phyloP scores from a whole-genome alignment of 2,888 invertebrate genomes.

The Graphium colonna region DNA sequence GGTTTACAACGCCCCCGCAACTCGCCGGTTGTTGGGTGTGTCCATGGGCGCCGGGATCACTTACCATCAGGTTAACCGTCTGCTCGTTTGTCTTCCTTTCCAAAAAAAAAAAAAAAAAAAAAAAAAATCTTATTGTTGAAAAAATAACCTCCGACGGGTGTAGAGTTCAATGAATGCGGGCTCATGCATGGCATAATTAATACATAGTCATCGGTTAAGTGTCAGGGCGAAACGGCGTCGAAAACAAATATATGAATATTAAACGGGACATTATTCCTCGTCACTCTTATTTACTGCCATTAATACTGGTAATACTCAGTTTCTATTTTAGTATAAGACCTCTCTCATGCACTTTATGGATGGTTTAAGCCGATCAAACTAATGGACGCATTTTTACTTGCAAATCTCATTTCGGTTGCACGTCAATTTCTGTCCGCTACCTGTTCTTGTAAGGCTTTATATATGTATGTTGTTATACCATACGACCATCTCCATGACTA shows the following conservation, averaged over 20 bases:
- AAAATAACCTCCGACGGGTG: constrained; percentile 25
- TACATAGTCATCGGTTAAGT: constrained; percentile 59
- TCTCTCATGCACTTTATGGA: constrained; percentile 9
- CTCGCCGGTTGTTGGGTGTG: too few relatives aligned
- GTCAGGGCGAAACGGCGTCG: constrained; percentile 53
- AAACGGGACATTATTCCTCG: constrained; percentile 53
- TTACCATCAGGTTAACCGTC: too few relatives aligned
- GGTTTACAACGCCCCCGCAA: neutral
- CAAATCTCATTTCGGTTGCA: neutral
- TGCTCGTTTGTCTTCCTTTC: too few relatives aligned
- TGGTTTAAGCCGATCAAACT: neutral
- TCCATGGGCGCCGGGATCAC: too few relatives aligned
- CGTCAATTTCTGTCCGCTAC: neutral
- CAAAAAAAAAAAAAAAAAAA: too few relatives aligned
- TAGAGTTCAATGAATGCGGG: constrained; percentile 50
- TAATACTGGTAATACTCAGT: constrained; percentile 32
- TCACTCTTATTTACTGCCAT: constrained; percentile 41
- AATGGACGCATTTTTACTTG: neutral
- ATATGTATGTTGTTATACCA: neutral
- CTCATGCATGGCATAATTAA: constrained; percentile 62
- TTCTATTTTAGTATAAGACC: constrained; percentile 16
- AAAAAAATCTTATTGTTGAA: constrained; percentile 25
- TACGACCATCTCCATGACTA: too few relatives aligned
- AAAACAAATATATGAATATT: constrained; percentile 75
- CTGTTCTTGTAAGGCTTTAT: neutral